phyloP scores from a whole-genome alignment of 2,888 invertebrate genomes.

The Autographa pulchrina region DNA sequence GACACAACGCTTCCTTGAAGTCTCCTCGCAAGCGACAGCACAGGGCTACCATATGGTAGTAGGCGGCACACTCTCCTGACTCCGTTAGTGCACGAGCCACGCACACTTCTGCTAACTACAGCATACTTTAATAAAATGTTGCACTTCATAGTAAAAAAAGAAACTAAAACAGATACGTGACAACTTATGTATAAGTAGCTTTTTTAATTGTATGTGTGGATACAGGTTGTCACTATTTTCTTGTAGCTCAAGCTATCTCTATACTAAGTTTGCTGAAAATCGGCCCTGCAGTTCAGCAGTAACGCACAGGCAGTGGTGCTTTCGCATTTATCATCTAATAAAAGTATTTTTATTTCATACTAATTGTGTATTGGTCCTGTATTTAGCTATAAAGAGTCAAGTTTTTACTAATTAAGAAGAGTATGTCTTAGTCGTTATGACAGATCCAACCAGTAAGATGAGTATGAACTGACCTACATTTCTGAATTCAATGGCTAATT shows the following conservation, averaged over 20 bases:
- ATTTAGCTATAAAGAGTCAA: no score
- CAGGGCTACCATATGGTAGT: slow-evolving; percentile 77
- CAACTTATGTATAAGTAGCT: no score
- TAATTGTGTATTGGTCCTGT: no score
- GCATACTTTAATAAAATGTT: background rate
- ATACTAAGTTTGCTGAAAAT: no score
- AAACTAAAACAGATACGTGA: no score
- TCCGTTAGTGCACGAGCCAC: slow-evolving; percentile 71
- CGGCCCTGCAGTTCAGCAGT: no score
- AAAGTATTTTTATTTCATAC: no score
- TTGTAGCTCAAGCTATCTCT: no score
- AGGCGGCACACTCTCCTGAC: slow-evolving; percentile 71
- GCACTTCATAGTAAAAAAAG: background rate
- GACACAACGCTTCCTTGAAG: slow-evolving; percentile 75
- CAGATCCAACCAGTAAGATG: background rate
- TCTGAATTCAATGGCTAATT: slow-evolving; percentile 31
- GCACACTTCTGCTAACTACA: slow-evolving; percentile 80
- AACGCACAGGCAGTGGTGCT: no score
- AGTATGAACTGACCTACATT: slow-evolving; percentile 11
- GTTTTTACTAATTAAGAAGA: background rate
- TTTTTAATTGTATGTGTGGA: no score
- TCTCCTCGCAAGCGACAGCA: slow-evolving; percentile 77
- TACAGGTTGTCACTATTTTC: no score
- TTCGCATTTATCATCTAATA: no score
- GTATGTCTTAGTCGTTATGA: background rate